A percentile compares a stretch with the other conserved stretches of the same genome.
These are phyloP conservation scores for Hycleus phaleratus DNA, from an alignment of 1,140 invertebrate species.

Conservation along the genomic window DNA sequence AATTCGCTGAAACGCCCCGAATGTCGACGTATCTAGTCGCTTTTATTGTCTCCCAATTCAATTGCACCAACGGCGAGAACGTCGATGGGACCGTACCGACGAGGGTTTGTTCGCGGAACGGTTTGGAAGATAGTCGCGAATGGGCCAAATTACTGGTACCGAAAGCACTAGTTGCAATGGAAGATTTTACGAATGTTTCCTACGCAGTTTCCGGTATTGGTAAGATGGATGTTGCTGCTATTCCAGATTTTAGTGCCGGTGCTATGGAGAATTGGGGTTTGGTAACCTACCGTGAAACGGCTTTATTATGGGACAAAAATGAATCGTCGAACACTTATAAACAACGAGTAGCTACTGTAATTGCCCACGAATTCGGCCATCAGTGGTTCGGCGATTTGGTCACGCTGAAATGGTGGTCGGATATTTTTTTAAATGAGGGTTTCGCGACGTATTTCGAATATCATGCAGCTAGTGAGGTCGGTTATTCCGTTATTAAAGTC, in stretches of 20 bases:
- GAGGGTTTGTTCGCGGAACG: slow-evolving; percentile 61
- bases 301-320: slow-evolving; percentile 47
- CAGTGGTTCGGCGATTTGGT: slow-evolving; percentile 68
- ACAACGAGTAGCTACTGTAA: slow-evolving; percentile 46
- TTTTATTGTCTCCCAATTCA: slow-evolving; percentile 45
- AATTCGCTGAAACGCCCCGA: slow-evolving; percentile 3
- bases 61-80: not conserved
- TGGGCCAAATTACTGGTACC: slow-evolving; percentile 48
- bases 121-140: slow-evolving; percentile 53
- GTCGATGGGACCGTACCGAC: not conserved
- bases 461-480: slow-evolving; percentile 24
- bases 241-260: slow-evolving; percentile 78
- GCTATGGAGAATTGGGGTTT: slow-evolving; percentile 90
- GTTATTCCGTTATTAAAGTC: not conserved
- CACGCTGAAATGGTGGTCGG: slow-evolving; percentile 48
- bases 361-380: slow-evolving; percentile 57
- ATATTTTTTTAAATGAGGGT: slow-evolving; percentile 47
- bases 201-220: slow-evolving; percentile 32
- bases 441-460: slow-evolving; percentile 45
- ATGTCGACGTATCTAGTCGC: slow-evolving; percentile 77
- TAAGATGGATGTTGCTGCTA: slow-evolving; percentile 56
- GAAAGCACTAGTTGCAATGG: slow-evolving; percentile 41
- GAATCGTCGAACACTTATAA: slow-evolving; percentile 41
- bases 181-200: slow-evolving; percentile 40
- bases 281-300: slow-evolving; percentile 74